Base-by-base conservation (phyloP, 2,113 vertebrate species). In the Pelodiscus sinensis region DNA sequence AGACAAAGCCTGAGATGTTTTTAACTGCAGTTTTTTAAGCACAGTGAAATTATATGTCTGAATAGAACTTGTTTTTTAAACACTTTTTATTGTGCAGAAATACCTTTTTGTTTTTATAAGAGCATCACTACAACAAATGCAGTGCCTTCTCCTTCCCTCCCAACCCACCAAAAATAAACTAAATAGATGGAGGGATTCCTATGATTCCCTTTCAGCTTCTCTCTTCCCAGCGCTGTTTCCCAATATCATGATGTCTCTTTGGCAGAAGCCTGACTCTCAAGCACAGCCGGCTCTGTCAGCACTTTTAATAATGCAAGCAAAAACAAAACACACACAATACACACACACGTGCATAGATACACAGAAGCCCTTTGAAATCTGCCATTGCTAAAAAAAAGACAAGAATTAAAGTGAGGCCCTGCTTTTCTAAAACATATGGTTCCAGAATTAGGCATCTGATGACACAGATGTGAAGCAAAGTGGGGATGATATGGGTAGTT, bases 131-230 rank as follows among this genome's bases (percentile, higher is more conserved):
- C 52, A 86, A 68, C 15, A 84, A 68, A 44, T 44, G 57, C 25
- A 85, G 68, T 16, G 3, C 84, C 31, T 73, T 35, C 24, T 24
- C 90, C 85, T 29, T 57, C 90, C 50, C 51, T 73, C 14, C 18
- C 7, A 9, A 89, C 22, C 14, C 25, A 71, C 85, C 86, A 82
- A 90, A 94, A 82, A 78, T 82, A 85, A 90, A 75, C 77, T 1
- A 35, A 25, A n/a, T 86, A 51, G 2, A 6, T 55, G 52, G 65
- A 93, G 58, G 88, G 77, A 82, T 75, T 92, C 83, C 81, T 75
- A 51, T 84, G 84, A n/a, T 90, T 38, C 55, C 86, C 80, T 96
- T 88, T 62, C 54, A 95, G 84, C 85, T 92, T 80, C 88, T 24
- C 35, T 86, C 68, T 57, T 65, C 75, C 8, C 82, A 86, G 60